Conservation (phyloP, 2,797 vertebrate species). For the Podarcis lilfordi region DNA sequence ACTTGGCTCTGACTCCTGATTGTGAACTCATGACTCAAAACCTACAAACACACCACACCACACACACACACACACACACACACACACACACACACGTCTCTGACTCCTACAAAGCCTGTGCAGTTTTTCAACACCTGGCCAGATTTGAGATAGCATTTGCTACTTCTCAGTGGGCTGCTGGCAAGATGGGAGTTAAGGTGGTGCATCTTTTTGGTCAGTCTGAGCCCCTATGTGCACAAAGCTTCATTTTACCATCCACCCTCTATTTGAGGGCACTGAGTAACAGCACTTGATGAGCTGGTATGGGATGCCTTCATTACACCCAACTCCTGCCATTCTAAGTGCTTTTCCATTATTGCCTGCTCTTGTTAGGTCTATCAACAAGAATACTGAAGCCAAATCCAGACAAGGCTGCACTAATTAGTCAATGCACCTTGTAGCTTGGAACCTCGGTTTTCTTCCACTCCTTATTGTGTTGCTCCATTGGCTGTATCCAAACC, state of each 20-base stretch:
- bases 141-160: background rate
- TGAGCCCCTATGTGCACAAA: background rate
- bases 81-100: background rate
- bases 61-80: background rate
- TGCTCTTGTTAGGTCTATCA: background rate
- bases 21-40: background rate
- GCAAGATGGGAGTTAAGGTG: background rate
- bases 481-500: no score
- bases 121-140: background rate
- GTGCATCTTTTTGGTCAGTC: background rate
- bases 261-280: background rate
- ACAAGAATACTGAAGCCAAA: background rate
- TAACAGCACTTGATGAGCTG: background rate
- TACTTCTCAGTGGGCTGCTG: background rate
- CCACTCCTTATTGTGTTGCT: no score
- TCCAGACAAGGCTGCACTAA: background rate
- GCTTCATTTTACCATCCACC: background rate
- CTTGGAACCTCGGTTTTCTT: no score
- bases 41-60: no score
- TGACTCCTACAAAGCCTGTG: background rate
- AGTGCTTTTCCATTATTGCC: background rate
- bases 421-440: background rate
- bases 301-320: background rate
- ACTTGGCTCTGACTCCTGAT: background rate
- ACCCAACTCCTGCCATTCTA: background rate